These are phyloP conservation scores for Macropodus opercularis DNA, from an alignment of 2,797 vertebrate genomes.

Conservation along the genomic window DNA sequence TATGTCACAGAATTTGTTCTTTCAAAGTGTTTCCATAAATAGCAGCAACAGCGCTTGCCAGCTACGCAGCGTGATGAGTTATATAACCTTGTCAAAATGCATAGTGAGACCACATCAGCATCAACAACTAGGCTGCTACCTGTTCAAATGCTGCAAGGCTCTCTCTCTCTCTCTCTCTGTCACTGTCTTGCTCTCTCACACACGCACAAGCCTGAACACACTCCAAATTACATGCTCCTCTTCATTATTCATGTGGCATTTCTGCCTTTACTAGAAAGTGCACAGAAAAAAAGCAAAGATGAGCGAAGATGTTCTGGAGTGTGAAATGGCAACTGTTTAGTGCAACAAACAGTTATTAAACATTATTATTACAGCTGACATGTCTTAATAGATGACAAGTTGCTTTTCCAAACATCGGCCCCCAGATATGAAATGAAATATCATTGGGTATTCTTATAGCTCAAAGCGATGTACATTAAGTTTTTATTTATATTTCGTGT, in stretches of 20 bases:
- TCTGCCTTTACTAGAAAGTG: slow-evolving; percentile 54
- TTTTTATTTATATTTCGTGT: too few relatives aligned
- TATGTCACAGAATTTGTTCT: slow-evolving; percentile 64
- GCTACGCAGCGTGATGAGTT: slow-evolving; percentile 65
- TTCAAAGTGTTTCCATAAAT: slow-evolving; percentile 73
- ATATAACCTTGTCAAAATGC: slow-evolving; percentile 68
- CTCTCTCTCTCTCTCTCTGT: slow-evolving; percentile 8
- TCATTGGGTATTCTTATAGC: not conserved
- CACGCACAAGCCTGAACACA: slow-evolving; percentile 26
- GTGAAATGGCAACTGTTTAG: slow-evolving; percentile 5
- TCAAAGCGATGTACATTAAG: not conserved
- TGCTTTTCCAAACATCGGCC: not conserved
- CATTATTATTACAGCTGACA: not conserved
- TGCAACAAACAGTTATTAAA: not conserved
- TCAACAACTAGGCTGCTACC: slow-evolving; percentile 61
- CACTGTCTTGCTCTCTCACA: not conserved
- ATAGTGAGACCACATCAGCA: slow-evolving; percentile 57
- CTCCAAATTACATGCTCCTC: slow-evolving; percentile 47
- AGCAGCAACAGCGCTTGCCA: slow-evolving; percentile 51
- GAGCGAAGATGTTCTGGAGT: slow-evolving; percentile 5
- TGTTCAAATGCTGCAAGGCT: slow-evolving; percentile 50
- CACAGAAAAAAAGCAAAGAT: not conserved
- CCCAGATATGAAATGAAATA: not conserved
- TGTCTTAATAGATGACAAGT: not conserved
- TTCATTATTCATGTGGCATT: slow-evolving; percentile 57